Evolutionary conservation across 2,797 vertebrate species (phyloP).

Genomic region (Rhodeus uyekii): DNA sequence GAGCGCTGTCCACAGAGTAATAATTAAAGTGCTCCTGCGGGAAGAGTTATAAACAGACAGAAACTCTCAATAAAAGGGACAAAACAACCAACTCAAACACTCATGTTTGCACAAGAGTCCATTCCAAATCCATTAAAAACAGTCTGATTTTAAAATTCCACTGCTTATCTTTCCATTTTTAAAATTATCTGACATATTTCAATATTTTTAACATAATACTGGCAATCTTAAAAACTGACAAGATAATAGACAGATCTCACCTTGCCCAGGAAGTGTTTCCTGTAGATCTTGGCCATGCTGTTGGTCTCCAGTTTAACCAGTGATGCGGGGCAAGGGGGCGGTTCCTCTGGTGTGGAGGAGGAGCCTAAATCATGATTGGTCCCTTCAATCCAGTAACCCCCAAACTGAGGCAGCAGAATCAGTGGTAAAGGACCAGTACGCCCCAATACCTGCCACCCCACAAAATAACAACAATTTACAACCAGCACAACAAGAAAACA

Average conservation of each 20-base stretch:
- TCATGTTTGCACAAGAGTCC: background rate
- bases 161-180: too few species aligned
- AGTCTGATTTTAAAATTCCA: background rate
- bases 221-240: too few species aligned
- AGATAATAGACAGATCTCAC: slow-evolving; percentile 72
- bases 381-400: slow-evolving; percentile 98
- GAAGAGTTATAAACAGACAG: slow-evolving; percentile 39
- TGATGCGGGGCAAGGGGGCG: slow-evolving; percentile 72
- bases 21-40: slow-evolving; percentile 97
- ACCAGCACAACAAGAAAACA: background rate
- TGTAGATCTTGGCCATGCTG: slow-evolving; percentile 85
- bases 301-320: slow-evolving; percentile 90
- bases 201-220: too few species aligned
- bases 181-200: too few species aligned
- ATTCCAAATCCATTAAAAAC: background rate
- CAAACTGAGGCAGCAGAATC: slow-evolving; percentile 96
- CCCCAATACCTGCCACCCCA: slow-evolving; percentile 82
- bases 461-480: background rate
- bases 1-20: slow-evolving; percentile 88
- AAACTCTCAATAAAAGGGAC: background rate
- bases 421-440: slow-evolving; percentile 90
- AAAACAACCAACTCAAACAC: background rate
- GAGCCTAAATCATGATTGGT: slow-evolving; percentile 87
- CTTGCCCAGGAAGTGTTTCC: slow-evolving; percentile 95
- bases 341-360: slow-evolving; percentile 68